A percentile compares a stretch with the other conserved stretches of the same genome.
These are phyloP conservation scores for Polymixis lichenea DNA, from an alignment of 2,888 invertebrate species.

Conservation along the genomic window DNA sequence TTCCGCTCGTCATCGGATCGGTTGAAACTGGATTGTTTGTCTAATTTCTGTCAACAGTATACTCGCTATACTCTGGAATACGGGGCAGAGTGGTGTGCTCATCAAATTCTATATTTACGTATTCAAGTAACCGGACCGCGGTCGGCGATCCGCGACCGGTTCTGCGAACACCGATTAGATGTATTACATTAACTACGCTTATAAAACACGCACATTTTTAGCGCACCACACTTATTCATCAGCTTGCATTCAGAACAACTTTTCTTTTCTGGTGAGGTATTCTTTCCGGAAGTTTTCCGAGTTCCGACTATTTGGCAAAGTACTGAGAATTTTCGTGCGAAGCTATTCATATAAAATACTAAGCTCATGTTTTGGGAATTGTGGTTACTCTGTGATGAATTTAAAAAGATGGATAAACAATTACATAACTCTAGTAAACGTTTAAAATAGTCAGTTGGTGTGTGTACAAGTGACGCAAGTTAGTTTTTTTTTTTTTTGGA, in stretches of 20 bases:
- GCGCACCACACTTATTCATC: constrained; percentile 6
- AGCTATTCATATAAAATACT: constrained; percentile 9
- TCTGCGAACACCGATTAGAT: constrained; percentile 38
- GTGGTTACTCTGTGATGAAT: constrained; percentile 21
- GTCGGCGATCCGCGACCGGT: constrained; percentile 42
- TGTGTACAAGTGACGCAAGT: constrained; percentile 11
- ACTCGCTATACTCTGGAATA: constrained; percentile 31
- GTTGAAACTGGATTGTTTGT: constrained; percentile 56
- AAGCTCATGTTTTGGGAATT: constrained; percentile 14
- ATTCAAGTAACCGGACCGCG: constrained; percentile 55
- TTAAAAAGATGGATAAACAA: constrained; percentile 24
- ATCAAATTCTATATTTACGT: constrained; percentile 65
- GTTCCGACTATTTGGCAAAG: constrained; percentile 22
- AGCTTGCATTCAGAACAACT: constrained; percentile 23
- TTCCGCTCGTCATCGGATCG: constrained; percentile 37
- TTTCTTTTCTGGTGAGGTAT: constrained; percentile 12
- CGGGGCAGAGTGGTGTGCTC: constrained; percentile 44
- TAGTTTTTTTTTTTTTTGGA: too few species aligned
- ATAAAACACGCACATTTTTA: constrained; percentile 19
- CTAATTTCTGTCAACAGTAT: constrained; percentile 53
- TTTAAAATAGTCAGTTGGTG: constrained; percentile 20
- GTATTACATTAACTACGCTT: constrained; percentile 30
- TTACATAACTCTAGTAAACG: constrained; percentile 21
- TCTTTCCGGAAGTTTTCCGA: constrained; percentile 12
- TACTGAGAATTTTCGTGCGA: constrained; percentile 12